Evolutionary conservation across 2,797 vertebrate genomes (phyloP), one percentile per base, ranked within the genome.

Genomic region (Periparus ater): DNA sequence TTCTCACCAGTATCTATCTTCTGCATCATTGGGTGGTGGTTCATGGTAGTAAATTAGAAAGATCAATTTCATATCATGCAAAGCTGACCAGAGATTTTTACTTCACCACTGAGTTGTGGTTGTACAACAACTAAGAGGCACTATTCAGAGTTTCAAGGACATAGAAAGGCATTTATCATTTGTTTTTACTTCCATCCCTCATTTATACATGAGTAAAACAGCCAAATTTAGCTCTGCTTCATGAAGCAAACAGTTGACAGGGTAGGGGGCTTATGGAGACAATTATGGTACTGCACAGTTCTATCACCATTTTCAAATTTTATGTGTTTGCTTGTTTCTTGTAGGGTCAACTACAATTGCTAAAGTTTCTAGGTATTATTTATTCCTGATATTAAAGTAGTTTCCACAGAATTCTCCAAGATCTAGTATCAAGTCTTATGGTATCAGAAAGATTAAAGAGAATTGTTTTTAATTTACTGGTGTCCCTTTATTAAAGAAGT

Each of bases 401-500:
- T 55, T 91, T 68, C 54, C 22, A 58, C 13, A 62, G 38, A 45
- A 66, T 82, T 78, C 47, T 75, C 42, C 3, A 66, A 81, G 47
- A 61, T 34, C 30, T 30, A 58, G n/a, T 65, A 89, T 62, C 66
- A 88, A 72, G 10, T 47, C 36, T 77, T 65, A 75, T 3, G 60
- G 36, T 66, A 92, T 55, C 73, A 84, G 58, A 30, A 84, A 74
- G 54, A 83, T 55, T 79, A 79, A 80, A 89, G 66, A 88, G 23
- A 94, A 88, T 11, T 45, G 23, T 14, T 79, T 86, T 75, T 72
- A 62, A 82, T 93, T 86, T 84, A 86, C 60, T 50, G 26, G 60
- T 89, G 20, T 61, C 36, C 30, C 47, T 89, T 86, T 68, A 95
- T 30, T 91, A 86, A 89, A 82, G 6, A 80, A 47, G 51, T 60